Percentiles rank a stretch among this genome's conserved stretches.
Conservation (phyloP, 2,113 vertebrate genomes). For the Trochalopteron elliotii region DNA sequence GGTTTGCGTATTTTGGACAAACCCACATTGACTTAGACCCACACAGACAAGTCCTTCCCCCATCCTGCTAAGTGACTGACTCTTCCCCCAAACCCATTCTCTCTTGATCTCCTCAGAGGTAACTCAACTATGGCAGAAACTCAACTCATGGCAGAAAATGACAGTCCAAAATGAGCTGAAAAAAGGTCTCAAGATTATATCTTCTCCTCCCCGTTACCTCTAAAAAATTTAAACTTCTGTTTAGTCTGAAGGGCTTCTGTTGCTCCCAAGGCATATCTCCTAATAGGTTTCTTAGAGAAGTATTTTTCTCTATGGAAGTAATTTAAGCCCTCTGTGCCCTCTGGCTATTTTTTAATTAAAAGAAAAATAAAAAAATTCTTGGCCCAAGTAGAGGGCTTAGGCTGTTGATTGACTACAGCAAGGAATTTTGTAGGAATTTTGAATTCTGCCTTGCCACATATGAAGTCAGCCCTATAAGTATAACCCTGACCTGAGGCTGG, state of each 20-base stretch:
- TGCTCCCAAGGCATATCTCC: conserved; percentile 32
- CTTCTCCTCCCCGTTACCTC: not conserved
- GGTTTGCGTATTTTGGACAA: not conserved
- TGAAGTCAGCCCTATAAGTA: conserved; percentile 6
- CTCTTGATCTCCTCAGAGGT: not conserved
- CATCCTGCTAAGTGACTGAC: not conserved
- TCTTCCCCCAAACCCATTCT: not conserved
- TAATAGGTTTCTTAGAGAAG: conserved; percentile 52
- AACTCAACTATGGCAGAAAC: not conserved
- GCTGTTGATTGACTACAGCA: conserved; percentile 3
- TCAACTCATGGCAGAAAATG: not conserved
- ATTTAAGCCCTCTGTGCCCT: not conserved
- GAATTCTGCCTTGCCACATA: conserved; percentile 9
- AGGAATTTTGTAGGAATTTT: conserved; percentile 18
- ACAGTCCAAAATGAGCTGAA: not conserved
- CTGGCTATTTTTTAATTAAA: conserved; percentile 49
- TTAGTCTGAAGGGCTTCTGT: conserved; percentile 42
- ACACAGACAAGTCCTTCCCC: not conserved
- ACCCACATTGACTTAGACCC: not conserved
- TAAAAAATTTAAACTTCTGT: conserved; percentile 12
- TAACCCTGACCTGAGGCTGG: conserved; percentile 31
- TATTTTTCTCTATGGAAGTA: not conserved
- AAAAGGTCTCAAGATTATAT: not conserved
- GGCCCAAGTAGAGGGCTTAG: not conserved
- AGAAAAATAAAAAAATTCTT: conserved; percentile 18